Conservation (phyloP, 2,797 vertebrate genomes). For the Smutsia temminckii region DNA sequence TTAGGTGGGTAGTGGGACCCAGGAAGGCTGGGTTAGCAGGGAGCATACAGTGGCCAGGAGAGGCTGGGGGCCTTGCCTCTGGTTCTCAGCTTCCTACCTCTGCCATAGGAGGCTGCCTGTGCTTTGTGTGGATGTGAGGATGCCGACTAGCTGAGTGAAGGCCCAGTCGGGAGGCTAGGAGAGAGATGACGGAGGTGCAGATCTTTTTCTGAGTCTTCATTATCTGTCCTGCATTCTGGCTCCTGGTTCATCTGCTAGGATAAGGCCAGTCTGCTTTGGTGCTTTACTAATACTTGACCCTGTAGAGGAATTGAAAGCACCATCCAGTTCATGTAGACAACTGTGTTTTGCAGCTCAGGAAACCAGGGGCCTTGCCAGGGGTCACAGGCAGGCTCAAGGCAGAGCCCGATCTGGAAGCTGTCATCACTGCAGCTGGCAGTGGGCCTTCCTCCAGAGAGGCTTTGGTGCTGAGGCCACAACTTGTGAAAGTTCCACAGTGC, state of each 20-base stretch:
- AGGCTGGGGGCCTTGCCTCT: background rate
- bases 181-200: background rate
- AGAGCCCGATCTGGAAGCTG: background rate
- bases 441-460: background rate
- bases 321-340: background rate
- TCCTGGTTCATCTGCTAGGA: background rate
- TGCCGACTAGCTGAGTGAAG: background rate
- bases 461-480: background rate
- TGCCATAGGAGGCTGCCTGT: accelerated
- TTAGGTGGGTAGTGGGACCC: background rate
- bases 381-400: background rate
- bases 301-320: background rate
- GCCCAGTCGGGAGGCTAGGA: background rate
- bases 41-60: background rate
- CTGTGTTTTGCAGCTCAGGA: background rate
- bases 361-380: background rate
- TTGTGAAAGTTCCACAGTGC: background rate
- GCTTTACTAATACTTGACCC: background rate
- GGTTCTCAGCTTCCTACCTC: background rate
- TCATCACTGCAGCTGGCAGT: too few relatives aligned
- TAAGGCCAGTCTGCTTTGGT: background rate
- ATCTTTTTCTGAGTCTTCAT: background rate
- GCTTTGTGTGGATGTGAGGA: background rate
- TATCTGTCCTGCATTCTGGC: background rate
- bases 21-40: background rate